A percentile compares a stretch with the other conserved stretches of the same genome.
Evolutionary conservation across 2,797 vertebrate species (phyloP).

Genomic region (Borostomias antarcticus): DNA sequence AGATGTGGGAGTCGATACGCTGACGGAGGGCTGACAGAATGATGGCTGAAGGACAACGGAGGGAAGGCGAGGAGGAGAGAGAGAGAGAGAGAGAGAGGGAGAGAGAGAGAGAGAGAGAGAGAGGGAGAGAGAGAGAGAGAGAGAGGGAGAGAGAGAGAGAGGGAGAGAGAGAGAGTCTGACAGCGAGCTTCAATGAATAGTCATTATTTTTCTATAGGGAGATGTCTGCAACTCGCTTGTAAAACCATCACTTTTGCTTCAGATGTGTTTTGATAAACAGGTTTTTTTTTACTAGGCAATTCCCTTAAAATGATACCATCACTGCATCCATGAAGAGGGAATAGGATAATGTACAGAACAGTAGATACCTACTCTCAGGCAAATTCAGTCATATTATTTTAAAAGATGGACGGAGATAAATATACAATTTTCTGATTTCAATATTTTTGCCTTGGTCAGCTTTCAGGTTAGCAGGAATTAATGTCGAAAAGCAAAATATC

Average conservation of each 20-base stretch:
- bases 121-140: constrained; percentile 18
- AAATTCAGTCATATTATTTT: too few relatives aligned
- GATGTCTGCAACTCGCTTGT: constrained; percentile 11
- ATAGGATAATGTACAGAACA: too few relatives aligned
- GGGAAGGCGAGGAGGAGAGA: constrained; percentile 33
- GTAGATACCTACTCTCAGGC: too few relatives aligned
- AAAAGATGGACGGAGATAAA: too few relatives aligned
- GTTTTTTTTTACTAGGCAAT: too few relatives aligned
- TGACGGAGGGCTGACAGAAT: constrained; percentile 74
- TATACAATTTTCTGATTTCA: too few relatives aligned
- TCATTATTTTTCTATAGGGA: constrained; percentile 51
- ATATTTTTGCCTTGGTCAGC: too few relatives aligned
- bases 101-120: constrained; percentile 20
- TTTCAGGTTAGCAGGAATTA: too few relatives aligned
- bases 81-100: constrained; percentile 11
- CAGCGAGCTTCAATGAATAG: constrained; percentile 55
- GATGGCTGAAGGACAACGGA: constrained; percentile 71
- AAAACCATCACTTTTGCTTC: constrained; percentile 28
- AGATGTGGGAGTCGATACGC: constrained; percentile 75
- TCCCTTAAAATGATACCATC: too few relatives aligned
- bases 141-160: neutral
- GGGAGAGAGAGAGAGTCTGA: constrained; percentile 21
- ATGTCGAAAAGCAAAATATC: too few relatives aligned
- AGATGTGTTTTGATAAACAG: too few relatives aligned
- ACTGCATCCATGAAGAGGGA: too few relatives aligned